Evolutionary conservation across 2,797 vertebrate genomes (phyloP).

Genomic region (Amblyopsis hoosieri): DNA sequence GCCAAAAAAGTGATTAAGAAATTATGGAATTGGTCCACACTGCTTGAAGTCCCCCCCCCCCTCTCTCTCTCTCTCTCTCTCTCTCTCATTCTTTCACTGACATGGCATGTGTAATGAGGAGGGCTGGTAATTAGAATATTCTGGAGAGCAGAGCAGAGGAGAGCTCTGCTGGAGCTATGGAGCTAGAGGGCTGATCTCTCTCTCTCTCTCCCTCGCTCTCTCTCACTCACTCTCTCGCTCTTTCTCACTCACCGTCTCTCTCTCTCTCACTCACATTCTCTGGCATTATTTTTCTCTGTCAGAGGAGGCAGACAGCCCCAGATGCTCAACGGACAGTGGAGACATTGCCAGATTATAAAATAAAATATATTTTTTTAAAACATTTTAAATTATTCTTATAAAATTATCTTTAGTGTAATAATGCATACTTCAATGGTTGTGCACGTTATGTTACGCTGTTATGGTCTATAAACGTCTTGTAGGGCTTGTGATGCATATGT

Average conservation of each 20-base stretch:
- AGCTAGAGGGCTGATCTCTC: constrained; percentile 62
- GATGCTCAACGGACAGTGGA: too few species aligned
- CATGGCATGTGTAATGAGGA: constrained; percentile 79
- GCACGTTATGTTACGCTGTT: not conserved
- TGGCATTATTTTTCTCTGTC: constrained; percentile 53
- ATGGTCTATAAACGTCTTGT: too few species aligned
- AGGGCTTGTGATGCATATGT: too few species aligned
- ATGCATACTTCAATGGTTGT: too few species aligned
- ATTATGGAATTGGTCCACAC: constrained; percentile 78
- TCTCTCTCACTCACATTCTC: constrained; percentile 31
- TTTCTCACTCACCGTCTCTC: constrained; percentile 30
- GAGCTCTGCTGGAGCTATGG: constrained; percentile 65
- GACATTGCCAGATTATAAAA: too few species aligned
- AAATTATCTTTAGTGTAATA: too few species aligned
- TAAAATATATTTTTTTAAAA: too few species aligned
- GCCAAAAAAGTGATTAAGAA: constrained; percentile 85
- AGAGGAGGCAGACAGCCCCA: too few species aligned
- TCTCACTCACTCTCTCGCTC: constrained; percentile 37
- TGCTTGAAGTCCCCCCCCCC: constrained; percentile 64
- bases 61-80: constrained; percentile 17
- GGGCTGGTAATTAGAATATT: constrained; percentile 82
- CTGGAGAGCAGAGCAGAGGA: constrained; percentile 59
- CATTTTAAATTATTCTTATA: too few species aligned
- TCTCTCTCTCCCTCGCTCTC: constrained; percentile 43
- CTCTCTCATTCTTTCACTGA: constrained; percentile 61